These are phyloP conservation scores for Nesogale talazaci DNA, from an alignment of 2,113 vertebrate genomes.

Conservation along the genomic window DNA sequence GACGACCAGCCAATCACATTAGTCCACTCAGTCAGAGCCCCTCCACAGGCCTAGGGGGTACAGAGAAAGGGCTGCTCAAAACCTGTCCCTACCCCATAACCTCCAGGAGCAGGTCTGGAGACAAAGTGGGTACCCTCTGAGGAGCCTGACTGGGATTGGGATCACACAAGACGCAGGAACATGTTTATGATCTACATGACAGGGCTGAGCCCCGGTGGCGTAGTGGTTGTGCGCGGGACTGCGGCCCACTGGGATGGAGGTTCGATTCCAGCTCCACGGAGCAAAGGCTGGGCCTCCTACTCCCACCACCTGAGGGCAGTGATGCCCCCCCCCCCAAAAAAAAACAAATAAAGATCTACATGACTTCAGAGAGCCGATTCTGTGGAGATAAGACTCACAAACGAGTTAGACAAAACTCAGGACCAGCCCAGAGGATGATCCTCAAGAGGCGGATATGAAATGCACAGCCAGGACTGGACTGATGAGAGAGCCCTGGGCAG, in stretches of 20 bases:
- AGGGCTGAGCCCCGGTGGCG: no score
- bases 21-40: conserved; percentile 25
- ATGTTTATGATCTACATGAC: background rate
- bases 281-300: no score
- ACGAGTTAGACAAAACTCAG: background rate
- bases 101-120: background rate
- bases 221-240: no score
- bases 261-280: no score
- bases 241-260: no score
- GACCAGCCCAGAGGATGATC: background rate
- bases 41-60: conserved; percentile 48
- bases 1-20: conserved; percentile 18
- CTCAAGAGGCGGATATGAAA: background rate
- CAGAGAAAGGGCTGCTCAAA: background rate
- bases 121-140: background rate
- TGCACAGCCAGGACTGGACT: background rate
- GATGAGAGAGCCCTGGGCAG: no score
- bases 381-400: background rate
- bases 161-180: background rate
- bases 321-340: no score
- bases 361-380: background rate
- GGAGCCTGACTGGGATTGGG: background rate
- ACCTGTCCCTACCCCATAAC: background rate
- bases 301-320: no score
- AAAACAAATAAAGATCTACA: no score